Evolutionary conservation across 2,888 invertebrate genomes (phyloP).

Genomic region (Temnothorax ravouxi): DNA sequence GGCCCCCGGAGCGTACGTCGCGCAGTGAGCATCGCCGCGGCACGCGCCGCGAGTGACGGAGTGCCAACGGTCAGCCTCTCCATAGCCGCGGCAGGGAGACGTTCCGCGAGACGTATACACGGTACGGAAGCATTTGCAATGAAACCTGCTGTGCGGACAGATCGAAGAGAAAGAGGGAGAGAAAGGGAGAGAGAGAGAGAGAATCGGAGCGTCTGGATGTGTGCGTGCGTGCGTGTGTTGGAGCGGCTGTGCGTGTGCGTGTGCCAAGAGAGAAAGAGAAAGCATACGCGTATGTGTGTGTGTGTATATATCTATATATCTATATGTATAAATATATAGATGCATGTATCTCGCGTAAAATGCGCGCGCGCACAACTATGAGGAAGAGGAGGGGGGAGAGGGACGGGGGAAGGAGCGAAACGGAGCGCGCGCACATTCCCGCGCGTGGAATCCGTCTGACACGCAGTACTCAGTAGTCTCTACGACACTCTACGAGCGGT

Average conservation of each 20-base stretch:
- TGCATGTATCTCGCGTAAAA: not conserved
- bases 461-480: constrained; percentile 54
- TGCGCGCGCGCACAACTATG: constrained; percentile 55
- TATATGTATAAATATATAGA: not conserved
- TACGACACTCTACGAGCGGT: constrained; percentile 36
- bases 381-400: constrained; percentile 31
- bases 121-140: constrained; percentile 74
- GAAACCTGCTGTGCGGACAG: constrained; percentile 53
- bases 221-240: not conserved
- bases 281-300: not conserved
- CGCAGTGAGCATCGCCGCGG: constrained; percentile 61
- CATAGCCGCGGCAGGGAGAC: constrained; percentile 76
- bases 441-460: constrained; percentile 71
- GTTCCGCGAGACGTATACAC: constrained; percentile 77
- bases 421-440: constrained; percentile 63
- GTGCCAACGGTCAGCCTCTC: constrained; percentile 77
- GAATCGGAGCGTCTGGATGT: constrained; percentile 21
- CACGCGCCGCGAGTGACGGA: constrained; percentile 71
- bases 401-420: constrained; percentile 47
- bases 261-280: constrained; percentile 53
- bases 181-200: not conserved
- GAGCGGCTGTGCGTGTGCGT: constrained; percentile 28
- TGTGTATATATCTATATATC: no score
- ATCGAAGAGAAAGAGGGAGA: constrained; percentile 48
- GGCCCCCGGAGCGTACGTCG: constrained; percentile 52